Base-by-base conservation (phyloP, 2,888 invertebrate species). In the Sussaba pulchella region DNA sequence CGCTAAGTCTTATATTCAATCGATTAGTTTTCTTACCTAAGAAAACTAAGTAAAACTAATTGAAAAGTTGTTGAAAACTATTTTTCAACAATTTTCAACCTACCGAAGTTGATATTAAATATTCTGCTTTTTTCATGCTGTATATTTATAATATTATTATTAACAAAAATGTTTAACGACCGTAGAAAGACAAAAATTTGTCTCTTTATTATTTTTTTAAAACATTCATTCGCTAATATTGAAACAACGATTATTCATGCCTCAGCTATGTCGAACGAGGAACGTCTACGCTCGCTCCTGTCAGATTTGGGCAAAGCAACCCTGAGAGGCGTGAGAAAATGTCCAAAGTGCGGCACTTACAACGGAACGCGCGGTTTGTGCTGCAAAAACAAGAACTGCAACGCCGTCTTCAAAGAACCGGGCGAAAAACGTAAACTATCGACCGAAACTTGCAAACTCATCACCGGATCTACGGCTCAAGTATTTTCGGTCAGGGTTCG, bases 341-440 rank as follows among this genome's bases (percentile, higher is more conserved):
- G 97, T 88, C 94, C 94, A 0, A 95, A 95, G 87, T 97, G 97
- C 92, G 96, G 96, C 0, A 94, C 94, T 1, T 94, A 94, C 82
- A 97, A 96, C 91, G 97, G 97, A 1, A 96, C 96, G 0, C 93
- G 96, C 70, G 95, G 96, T n/a, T 93, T 94, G 21, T 94, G 94
- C 82, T 96, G 96, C 89, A 96, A 96, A 90, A 96, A 96, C 89
- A 95, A 95, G 89, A 92, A 93, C 12, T 96, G 96, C 89, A 94
- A 94, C 89, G 94, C 94, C 14, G 94, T 95, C 0, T 95, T 96
- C 86, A 95, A 95, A 89, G 94, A 94, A 88, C 93, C 92, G 0
- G 93, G 93, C 61, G 94, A 93, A 85, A 94, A 93, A 88, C 92
- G 92, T 87, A 94, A 93, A 90, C 91, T 93, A 5, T 94, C 94